A percentile compares a stretch with the other conserved stretches of the same genome.
Conservation (phyloP, 2,113 vertebrate genomes). For the Crotophaga sulcirostris region DNA sequence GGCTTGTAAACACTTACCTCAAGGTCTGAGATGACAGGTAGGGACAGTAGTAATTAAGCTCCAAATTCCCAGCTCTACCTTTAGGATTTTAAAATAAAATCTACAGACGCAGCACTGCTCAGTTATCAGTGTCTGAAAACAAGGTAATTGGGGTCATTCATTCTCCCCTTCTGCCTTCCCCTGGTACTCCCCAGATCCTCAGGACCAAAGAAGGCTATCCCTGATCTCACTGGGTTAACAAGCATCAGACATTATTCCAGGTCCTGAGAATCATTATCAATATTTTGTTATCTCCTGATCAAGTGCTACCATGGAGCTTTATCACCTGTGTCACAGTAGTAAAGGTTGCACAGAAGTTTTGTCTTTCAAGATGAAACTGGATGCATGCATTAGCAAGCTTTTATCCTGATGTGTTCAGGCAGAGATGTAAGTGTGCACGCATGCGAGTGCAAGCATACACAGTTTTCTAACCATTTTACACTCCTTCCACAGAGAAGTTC, state of each 20-base stretch:
- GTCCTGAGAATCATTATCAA: background rate
- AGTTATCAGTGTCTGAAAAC: background rate
- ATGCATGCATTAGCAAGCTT: background rate
- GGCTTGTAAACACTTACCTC: background rate
- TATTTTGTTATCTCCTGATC: background rate
- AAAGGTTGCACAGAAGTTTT: background rate
- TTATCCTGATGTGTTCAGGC: background rate
- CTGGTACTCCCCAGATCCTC: background rate
- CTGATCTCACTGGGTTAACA: background rate
- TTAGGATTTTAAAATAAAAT: background rate
- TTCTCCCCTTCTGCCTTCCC: accelerated
- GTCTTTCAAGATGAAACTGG: background rate
- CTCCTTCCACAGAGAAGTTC: background rate
- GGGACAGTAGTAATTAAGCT: background rate
- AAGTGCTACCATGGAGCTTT: background rate
- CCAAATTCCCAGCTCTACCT: background rate
- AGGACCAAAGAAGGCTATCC: background rate
- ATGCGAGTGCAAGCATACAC: background rate
- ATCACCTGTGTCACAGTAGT: background rate
- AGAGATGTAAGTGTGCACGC: background rate
- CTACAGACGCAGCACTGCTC: background rate
- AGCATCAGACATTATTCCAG: accelerated
- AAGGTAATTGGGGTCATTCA: background rate
- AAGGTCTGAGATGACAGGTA: background rate
- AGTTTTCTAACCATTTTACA: background rate